Evolutionary conservation across 2,113 vertebrate genomes (phyloP).

Genomic region (Anarhynchus alexandrinus): DNA sequence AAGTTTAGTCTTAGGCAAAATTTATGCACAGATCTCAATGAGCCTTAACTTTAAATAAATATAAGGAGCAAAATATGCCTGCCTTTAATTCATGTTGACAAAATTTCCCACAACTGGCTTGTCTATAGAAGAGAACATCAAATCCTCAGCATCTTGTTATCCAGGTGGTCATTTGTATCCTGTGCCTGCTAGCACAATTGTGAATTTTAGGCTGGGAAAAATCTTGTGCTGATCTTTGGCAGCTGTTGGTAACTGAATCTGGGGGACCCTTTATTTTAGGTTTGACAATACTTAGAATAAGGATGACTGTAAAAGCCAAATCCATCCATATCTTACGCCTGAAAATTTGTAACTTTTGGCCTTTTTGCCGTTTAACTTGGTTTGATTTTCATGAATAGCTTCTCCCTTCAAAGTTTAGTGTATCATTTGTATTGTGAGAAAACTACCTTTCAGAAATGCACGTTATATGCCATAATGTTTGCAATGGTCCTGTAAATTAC

Average conservation of each 20-base stretch:
- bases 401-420: neutral
- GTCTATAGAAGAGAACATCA: neutral
- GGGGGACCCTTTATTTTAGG: neutral
- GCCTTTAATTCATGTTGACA: neutral
- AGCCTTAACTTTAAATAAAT: neutral
- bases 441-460: neutral
- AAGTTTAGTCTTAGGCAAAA: neutral
- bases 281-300: neutral
- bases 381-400: neutral
- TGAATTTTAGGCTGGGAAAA: neutral
- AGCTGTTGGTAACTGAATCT: neutral
- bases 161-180: neutral
- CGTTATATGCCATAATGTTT: fast-evolving
- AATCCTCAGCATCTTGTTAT: neutral
- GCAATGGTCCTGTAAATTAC: neutral
- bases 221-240: neutral
- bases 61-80: neutral
- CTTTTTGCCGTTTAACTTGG: neutral
- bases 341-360: neutral
- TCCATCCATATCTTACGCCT: neutral
- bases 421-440: neutral
- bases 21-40: neutral
- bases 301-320: neutral
- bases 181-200: neutral
- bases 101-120: neutral